Evolutionary conservation across 2,113 vertebrate genomes (phyloP), one percentile per base, ranked within the genome.

Genomic region (Maccullochella peelii): DNA sequence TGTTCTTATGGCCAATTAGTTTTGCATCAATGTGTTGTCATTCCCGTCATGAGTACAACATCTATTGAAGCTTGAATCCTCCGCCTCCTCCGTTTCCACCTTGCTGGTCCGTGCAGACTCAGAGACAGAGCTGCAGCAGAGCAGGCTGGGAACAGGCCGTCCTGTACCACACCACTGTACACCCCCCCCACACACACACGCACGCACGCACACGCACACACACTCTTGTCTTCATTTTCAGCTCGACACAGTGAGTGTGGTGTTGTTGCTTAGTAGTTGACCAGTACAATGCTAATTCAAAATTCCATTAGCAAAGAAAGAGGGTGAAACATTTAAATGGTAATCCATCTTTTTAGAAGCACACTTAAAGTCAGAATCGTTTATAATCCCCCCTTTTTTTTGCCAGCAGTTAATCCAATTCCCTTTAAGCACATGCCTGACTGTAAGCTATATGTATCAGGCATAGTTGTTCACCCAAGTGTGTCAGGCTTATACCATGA

Each of bases 391-490:
- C 49, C 16, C 10, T 10, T 78, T 85, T 76, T 76, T 88, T 90
- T 89, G 77, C 81, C 73, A 79, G 57, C 66, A 58, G 83, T 91
- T 92, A 94, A 93, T 93, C 92, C 92, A 91, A 92, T 93, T 93
- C 73, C 82, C 81, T 83, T 83, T 76, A 83, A 91, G 87, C 55
- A 77, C 75, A 83, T 76, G 83, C 40, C 61, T 68, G 65, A 74
- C 89, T 90, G 71, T 86, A 90, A 90, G 86, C 80, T 88, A 69
- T 84, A 90, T 79, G 76, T 88, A 86, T 90, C 77, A 54, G 79
- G 69, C 83, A 69, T 82, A 84, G 84, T 82, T 88, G 88, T 85
- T 89, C 85, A 80, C 74, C 82, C 86, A 70, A 92, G 79, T 92
- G 89, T 92, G 80, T 83, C 83, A 71, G 78, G 84, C 86, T 93